Base-by-base conservation (phyloP, 2,113 vertebrate species). In the Pomatorhinus ruficollis region DNA sequence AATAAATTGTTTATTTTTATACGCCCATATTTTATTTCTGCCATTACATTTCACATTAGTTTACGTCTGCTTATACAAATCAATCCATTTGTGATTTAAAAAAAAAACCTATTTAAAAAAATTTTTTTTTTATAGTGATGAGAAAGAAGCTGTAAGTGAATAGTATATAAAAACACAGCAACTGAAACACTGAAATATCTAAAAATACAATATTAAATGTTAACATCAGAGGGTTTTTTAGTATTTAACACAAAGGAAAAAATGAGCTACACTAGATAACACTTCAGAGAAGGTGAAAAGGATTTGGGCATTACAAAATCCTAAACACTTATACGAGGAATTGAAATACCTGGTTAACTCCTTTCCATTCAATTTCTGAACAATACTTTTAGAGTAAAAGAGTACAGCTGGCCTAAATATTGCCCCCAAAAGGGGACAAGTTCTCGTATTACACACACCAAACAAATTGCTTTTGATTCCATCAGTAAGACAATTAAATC, bases 101-200 rank as follows among this genome's bases (percentile, higher is more conserved):
- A 31, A 10, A 5, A 4, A 0, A 5, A 1, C 4, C 2, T 0
- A 33, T 40, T 65, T 74, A 7, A 2, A 44, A 82, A 42, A 3
- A 5, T 33, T 59, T 82, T 37, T 20, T 65, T 77, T 65, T 14
- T 61, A 42, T 71, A 68, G 8, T 63, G 60, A 63, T 81, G n/a
- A 71, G 23, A 60, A 31, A 76, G 20, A 79, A 78, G 15, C 22
- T 83, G 1, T 20, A 63, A 70, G 5, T 70, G 47, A 89, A 65
- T 5, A 63, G 10, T 16, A 24, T 27, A 33, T 20, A 33, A n/a
- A 95, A 95, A 59, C 30, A 47, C 18, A 56, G 19, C 10, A n/a
- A 82, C 31, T 18, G 40, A 90, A 90, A 87, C 3, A 37, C 12
- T 74, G 33, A 94, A 79, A 64, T 65, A 11, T 61, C 77, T 75